Evolutionary conservation across 1,140 invertebrate species (phyloP).

Genomic region (Neuroterus valhalla): DNA sequence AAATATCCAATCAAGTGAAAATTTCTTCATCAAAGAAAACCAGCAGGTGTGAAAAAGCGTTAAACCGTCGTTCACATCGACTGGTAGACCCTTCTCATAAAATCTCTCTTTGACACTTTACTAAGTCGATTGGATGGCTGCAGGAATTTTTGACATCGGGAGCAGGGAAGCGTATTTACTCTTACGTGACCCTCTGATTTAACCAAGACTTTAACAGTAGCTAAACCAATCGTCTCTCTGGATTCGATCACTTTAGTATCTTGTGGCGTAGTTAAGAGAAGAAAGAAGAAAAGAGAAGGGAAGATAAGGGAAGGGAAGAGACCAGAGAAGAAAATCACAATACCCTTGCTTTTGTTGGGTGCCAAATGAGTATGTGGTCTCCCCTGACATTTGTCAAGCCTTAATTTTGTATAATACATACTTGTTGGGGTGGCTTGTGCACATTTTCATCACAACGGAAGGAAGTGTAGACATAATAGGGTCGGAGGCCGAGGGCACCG

Average conservation of each 20-base stretch:
- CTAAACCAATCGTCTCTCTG: background rate
- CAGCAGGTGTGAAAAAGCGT: constrained; percentile 19
- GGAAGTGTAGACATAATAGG: background rate
- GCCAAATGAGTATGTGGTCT: background rate
- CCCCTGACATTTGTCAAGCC: background rate
- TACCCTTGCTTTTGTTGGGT: background rate
- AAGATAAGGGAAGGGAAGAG: background rate
- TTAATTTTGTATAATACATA: background rate
- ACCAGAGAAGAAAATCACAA: background rate
- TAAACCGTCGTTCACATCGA: background rate
- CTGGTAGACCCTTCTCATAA: constrained; percentile 6
- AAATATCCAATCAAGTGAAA: constrained; percentile 10
- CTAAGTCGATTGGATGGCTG: constrained; percentile 17
- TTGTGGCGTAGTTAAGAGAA: background rate
- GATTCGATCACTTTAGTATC: background rate
- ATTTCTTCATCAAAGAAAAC: background rate
- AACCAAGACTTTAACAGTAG: background rate
- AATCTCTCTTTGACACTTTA: constrained; percentile 15
- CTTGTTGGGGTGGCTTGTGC: background rate
- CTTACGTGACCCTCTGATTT: constrained; percentile 18
- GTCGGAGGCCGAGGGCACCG: background rate
- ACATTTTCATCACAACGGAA: background rate
- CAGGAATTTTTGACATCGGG: constrained; percentile 18
- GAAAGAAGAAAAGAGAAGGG: background rate
- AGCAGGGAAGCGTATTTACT: background rate